These are phyloP conservation scores for Astreopora myriophthalma DNA, from an alignment of 64 coral and sea anemone species.

Conservation along the genomic window DNA sequence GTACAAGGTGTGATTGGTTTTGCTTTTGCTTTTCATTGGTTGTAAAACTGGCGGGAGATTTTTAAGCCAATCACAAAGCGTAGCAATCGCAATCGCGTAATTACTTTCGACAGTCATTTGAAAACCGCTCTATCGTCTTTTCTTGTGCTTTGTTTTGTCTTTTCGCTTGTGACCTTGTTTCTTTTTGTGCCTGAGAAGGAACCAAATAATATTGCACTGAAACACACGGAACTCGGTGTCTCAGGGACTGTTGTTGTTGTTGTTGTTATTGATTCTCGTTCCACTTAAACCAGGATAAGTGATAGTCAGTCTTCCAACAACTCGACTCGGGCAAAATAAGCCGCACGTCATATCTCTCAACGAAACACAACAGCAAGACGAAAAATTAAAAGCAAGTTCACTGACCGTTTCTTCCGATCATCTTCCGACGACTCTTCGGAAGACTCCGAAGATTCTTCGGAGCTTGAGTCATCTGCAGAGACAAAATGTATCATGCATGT, in stretches of 20 bases:
- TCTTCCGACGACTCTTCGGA: slow-evolving; percentile 26
- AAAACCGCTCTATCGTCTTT: background rate
- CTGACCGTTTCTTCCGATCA: slow-evolving; percentile 28
- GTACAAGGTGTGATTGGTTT: too few species aligned
- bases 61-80: background rate
- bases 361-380: too few species aligned
- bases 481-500: background rate
- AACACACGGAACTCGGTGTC: background rate
- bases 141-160: slow-evolving; percentile 1
- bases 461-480: slow-evolving; percentile 18
- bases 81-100: background rate
- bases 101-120: background rate
- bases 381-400: background rate
- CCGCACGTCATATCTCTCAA: too few species aligned
- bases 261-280: too few species aligned
- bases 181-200: slow-evolving; percentile 15
- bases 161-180: slow-evolving; percentile 7
- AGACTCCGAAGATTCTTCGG: slow-evolving; percentile 37
- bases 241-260: background rate
- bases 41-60: too few species aligned
- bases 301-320: too few species aligned
- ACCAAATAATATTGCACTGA: background rate
- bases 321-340: too few species aligned
- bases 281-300: too few species aligned
- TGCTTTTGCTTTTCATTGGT: too few species aligned